Base-by-base conservation (phyloP, 1,140 invertebrate species). In the Metopolophium dirhodum region DNA sequence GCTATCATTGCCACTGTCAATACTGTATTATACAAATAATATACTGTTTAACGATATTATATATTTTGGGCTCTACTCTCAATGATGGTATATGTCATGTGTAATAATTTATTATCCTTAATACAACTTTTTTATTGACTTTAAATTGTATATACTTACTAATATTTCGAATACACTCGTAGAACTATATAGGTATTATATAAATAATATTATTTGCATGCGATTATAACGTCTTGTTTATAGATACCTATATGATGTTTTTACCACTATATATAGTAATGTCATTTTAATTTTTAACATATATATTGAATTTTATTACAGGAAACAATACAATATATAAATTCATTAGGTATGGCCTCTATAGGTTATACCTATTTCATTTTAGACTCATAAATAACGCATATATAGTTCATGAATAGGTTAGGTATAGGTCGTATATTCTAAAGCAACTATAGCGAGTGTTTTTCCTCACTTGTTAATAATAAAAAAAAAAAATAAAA, bases 331-430 rank as follows among this genome's bases (percentile, higher is more conserved):
- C 30, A 68, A n/a, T n/a, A 68, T n/a, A 18, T 14, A 68, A n/a
- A 68, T 68, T 35, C 61, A n/a, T 18, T n/a, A n/a, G n/a, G n/a
- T n/a, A 35, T 77, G 61, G 61, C 30, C 61, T 77, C 18, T 77
- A n/a, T 77, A 30, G 61, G 61, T 77, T 77, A 77, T n/a, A 41
- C 41, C 4, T 41, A 77, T 77, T n/a, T 14, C 14, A 77, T 77
- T 77, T 77, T 77, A 77, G 14, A 77, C n/a, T 77, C 61, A 77
- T 77, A 77, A 77, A 77, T 77, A 77, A 77, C 61, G n/a, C 61
- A 77, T 77, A 49, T 49, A 61, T 61, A 77, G 14, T 77, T 77
- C 14, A 77, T 77, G 14, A 77, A 77, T 41, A 41, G 41, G 61
- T 77, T 77, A 3, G 30, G 14, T 77, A 14, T 14, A 77, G 61